Base-by-base conservation (phyloP, 2,797 vertebrate genomes). In the Myiotriccus ornatus region DNA sequence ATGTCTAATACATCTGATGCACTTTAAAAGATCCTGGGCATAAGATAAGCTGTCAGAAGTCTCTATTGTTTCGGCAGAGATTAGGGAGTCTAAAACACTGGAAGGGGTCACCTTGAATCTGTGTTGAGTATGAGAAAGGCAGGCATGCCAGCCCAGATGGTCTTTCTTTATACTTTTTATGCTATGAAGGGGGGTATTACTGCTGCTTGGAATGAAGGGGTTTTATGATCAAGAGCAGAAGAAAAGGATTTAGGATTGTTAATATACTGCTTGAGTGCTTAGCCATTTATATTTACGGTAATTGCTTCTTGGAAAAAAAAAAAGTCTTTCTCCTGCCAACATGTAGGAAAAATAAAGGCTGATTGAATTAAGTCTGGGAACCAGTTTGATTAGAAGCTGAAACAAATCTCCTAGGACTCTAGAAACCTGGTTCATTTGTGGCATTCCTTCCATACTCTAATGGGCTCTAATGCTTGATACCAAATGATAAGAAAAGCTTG, bases 301-400 rank as follows among this genome's bases (percentile, higher is more conserved):
- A 96, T 95, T 96, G 84, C 93, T 92, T 90, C 90, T 79, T 91
- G 63, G 16, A 39, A 67, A 86, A 67, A 59, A 67, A 56, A 82
- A 65, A 65, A 35, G 35, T 53, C 22, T 14, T 49, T 92, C 81
- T 95, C 55, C 67, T 96, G 94, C 94, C 95, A 97, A 94, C 59
- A 59, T 75, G 53, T 53, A 95, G 92, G 89, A 83, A 83, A 93
- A 96, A 94, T 90, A 92, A 97, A 92, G 86, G 92, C 89, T 95
- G 91, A 94, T 92, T 97, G 91, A 97, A 96, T 97, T 97, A 97
- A 94, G 62, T 70, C 87, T 96, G 90, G 91, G 89, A 96, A 97
- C 76, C 70, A 94, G 89, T 96, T 96, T 97, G 94, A 95, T 97
- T 96, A 97, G 90, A 93, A 95, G 87, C 87, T 93, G 96, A 96